These are phyloP conservation scores for Papilio machaon DNA, from an alignment of 1,140 invertebrate genomes.

Conservation along the genomic window DNA sequence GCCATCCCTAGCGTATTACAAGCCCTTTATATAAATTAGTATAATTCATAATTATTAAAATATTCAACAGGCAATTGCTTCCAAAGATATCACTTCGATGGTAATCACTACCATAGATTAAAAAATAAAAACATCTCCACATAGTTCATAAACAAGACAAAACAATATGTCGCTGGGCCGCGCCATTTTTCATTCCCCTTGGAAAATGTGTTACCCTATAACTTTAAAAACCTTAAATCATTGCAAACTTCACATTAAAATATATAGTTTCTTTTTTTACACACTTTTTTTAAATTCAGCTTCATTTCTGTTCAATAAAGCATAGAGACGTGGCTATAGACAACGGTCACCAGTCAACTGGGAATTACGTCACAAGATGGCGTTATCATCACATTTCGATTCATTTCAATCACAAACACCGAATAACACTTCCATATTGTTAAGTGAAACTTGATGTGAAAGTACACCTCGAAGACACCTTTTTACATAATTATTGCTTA, in stretches of 20 bases:
- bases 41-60: not conserved
- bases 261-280: not conserved
- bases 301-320: too few relatives aligned
- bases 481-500: not conserved
- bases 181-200: too few relatives aligned
- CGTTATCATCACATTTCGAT: slow-evolving; percentile 2
- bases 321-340: too few relatives aligned
- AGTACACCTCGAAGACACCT: not conserved
- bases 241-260: not conserved
- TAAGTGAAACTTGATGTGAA: not conserved
- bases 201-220: not conserved
- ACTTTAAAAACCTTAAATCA: not conserved
- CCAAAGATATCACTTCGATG: slow-evolving; percentile 3
- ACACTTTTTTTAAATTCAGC: too few relatives aligned
- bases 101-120: not conserved
- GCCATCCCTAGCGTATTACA: slow-evolving; percentile 13
- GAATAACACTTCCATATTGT: not conserved
- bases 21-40: not conserved
- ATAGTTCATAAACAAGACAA: not conserved
- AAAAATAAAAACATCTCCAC: not conserved
- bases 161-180: too few relatives aligned
- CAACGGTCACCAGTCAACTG: not conserved
- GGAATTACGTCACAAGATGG: not conserved
- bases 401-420: slow-evolving; percentile 26
- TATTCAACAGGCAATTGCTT: slow-evolving; percentile 32